These are phyloP conservation scores for Agapornis roseicollis DNA, from an alignment of 2,113 vertebrate genomes.

Conservation along the genomic window DNA sequence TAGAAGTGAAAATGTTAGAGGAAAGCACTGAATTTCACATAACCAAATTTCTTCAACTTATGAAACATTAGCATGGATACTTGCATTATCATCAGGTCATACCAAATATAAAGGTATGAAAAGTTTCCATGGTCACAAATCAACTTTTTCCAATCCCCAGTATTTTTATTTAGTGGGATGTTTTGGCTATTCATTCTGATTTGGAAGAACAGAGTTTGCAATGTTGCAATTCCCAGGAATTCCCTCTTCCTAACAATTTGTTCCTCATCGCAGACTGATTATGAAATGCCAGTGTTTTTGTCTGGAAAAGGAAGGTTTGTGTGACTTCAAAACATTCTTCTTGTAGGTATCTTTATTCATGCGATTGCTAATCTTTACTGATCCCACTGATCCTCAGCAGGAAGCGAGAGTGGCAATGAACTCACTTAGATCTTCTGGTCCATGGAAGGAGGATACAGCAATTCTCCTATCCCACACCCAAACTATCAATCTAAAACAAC, in stretches of 20 bases:
- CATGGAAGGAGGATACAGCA: background rate
- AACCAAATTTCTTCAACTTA: background rate
- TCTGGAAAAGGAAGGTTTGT: background rate
- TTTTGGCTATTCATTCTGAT: background rate
- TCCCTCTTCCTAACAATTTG: background rate
- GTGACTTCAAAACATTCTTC: background rate
- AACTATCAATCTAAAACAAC: background rate
- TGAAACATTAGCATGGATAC: rapidly evolving
- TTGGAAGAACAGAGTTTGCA: background rate
- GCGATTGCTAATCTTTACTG: background rate
- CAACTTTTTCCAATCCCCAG: background rate
- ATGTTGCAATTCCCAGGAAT: background rate
- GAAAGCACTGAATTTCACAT: background rate
- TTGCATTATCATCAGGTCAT: background rate
- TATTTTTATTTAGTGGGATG: background rate
- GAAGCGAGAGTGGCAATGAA: background rate
- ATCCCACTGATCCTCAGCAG: background rate
- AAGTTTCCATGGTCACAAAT: background rate
- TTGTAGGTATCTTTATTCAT: background rate
- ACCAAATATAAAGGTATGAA: background rate
- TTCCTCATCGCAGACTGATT: background rate
- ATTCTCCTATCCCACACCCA: background rate
- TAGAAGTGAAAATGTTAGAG: background rate
- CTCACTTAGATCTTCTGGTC: background rate
- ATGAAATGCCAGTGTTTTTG: background rate